These are phyloP conservation scores for Tenthredo amoena DNA, from an alignment of 2,888 invertebrate species.

Conservation along the genomic window DNA sequence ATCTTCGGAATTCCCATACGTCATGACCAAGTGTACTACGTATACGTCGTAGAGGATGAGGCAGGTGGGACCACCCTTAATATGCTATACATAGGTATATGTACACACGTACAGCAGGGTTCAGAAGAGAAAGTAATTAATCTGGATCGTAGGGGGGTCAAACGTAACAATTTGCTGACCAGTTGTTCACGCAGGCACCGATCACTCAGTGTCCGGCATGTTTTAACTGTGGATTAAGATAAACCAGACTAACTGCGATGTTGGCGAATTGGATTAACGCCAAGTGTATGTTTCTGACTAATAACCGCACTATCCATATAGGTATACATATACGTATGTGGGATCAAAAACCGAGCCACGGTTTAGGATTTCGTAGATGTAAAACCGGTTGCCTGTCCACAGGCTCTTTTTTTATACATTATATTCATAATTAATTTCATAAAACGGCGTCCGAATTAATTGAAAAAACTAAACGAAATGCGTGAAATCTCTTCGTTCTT, in stretches of 20 bases:
- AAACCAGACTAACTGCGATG: slow-evolving; percentile 62
- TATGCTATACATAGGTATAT: too few species aligned
- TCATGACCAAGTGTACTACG: neutral
- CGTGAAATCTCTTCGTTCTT: neutral
- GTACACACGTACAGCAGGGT: neutral
- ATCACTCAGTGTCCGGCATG: slow-evolving; percentile 74
- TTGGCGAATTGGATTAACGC: slow-evolving; percentile 66
- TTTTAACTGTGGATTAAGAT: slow-evolving; percentile 70
- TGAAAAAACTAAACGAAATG: neutral
- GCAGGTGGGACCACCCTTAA: neutral
- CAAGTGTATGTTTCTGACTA: neutral
- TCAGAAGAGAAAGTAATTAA: slow-evolving; percentile 57
- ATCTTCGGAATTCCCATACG: neutral
- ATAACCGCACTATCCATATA: neutral
- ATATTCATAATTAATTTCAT: neutral
- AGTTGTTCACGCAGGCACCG: slow-evolving; percentile 61
- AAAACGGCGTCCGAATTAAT: neutral
- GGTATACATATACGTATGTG: too few species aligned
- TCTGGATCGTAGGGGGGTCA: slow-evolving; percentile 64
- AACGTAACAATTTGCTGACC: slow-evolving; percentile 63
- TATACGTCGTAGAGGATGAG: neutral
- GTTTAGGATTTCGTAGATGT: neutral
- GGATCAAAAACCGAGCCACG: too few species aligned
- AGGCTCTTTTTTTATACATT: neutral
- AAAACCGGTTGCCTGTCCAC: neutral